Conservation (phyloP, 2,888 invertebrate genomes). For the Ferdinandea cuprea region DNA sequence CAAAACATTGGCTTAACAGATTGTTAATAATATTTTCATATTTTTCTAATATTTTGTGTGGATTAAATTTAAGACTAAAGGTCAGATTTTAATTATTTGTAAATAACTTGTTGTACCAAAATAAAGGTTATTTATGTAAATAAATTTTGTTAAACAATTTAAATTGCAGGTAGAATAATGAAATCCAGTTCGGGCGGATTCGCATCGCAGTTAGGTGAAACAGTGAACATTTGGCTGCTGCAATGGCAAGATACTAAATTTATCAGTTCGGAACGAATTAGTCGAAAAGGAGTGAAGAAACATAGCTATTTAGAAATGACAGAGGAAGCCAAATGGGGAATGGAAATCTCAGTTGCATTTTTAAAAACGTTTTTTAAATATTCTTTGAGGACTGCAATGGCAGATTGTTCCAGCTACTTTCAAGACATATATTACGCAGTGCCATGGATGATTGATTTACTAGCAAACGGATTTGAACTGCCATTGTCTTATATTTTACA, state of each 20-base stretch:
- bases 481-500: neutral
- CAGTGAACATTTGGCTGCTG: constrained; percentile 9
- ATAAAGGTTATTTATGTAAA: neutral
- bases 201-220: constrained; percentile 1
- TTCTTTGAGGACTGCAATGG: neutral
- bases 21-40: neutral
- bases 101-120: neutral
- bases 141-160: neutral
- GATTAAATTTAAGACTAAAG: constrained; percentile 10
- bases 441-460: constrained; percentile 11
- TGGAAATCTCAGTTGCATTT: neutral
- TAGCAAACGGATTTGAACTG: neutral
- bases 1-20: neutral
- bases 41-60: neutral
- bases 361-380: neutral
- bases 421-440: constrained; percentile 6
- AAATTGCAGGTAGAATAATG: neutral
- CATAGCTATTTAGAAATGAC: neutral
- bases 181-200: constrained; percentile 2
- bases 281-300: neutral
- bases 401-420: constrained; percentile 6
- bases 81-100: constrained; percentile 2
- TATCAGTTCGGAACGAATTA: neutral
- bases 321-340: neutral
- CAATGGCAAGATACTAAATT: neutral